Evolutionary conservation across 2,113 vertebrate genomes (phyloP), one percentile per base, ranked within the genome.

Genomic region (Agapornis roseicollis): DNA sequence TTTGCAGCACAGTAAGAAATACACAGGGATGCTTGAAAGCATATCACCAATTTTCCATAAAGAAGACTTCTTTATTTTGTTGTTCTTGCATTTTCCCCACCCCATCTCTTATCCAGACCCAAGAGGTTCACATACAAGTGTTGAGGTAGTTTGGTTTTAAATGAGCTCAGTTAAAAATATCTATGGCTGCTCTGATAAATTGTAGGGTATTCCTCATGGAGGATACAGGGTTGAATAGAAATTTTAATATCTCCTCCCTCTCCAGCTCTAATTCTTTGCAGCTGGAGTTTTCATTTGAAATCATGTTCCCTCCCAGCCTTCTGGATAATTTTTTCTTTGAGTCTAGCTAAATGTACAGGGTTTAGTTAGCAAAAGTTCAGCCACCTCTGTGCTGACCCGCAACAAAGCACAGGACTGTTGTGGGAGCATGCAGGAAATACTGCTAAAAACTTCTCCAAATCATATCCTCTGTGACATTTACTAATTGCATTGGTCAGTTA

Each of bases 181-280:
- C 81, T 2, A 0, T 10, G 33, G 33, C 74, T n/a, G 49, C 64
- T 35, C 35, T 0, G 1, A 53, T 23, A 28, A 80, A 60, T 47
- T 16, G n/a, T 11, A 29, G 63, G 23, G 63, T 68, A 82, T 68
- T 69, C 88, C 85, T 76, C 2, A 0, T 24, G 61, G 65, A 27
- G 89, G 12, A 13, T 3, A 11, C 0, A 0, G 63, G 41, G 7
- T 14, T 41, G 78, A 73, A 41, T 17, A 39, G 88, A 20, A 58
- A 25, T 71, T 93, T 61, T 72, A 47, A 65, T 16, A 52, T 64
- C 79, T 60, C 39, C 31, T 84, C 56, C 33, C 31, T 46, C 66
- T 66, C 63, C 85, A 55, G 66, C 78, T 41, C 41, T 3, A 0
- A 8, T 6, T 64, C 82, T 41, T 28, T 60, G 61, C 55, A n/a